Conservation (phyloP, 2,113 vertebrate genomes). For the Marmota flaviventris region DNA sequence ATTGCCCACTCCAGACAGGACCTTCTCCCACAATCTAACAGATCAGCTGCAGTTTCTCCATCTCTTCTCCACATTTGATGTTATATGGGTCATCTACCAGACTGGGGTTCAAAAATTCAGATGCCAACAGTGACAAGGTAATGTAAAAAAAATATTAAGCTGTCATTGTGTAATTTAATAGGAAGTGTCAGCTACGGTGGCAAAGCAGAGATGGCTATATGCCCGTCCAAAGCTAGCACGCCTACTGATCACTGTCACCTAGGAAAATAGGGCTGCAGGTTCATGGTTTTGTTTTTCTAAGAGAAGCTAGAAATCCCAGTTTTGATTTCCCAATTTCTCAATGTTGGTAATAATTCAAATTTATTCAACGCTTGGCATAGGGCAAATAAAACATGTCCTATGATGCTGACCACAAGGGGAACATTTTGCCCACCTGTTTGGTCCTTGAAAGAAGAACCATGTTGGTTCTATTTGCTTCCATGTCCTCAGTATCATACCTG, state of each 20-base stretch:
- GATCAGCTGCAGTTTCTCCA: background rate
- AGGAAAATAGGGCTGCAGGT: background rate
- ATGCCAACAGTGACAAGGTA: background rate
- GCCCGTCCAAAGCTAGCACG: background rate
- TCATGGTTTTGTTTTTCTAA: background rate
- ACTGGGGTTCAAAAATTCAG: conserved; percentile 13
- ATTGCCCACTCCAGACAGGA: background rate
- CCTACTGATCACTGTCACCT: background rate
- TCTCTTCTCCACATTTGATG: background rate
- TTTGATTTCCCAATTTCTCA: background rate
- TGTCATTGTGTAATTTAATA: background rate
- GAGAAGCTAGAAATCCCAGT: background rate
- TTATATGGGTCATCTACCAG: background rate
- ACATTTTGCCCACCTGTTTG: background rate
- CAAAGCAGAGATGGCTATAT: background rate
- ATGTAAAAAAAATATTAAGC: background rate
- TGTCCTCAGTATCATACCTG: background rate
- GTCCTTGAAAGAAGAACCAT: background rate
- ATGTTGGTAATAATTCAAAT: conserved; percentile 16
- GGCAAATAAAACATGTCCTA: background rate
- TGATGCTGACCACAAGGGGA: background rate
- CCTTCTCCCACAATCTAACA: background rate
- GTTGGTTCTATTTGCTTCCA: background rate
- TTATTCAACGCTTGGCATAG: conserved; percentile 20
- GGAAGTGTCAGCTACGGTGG: background rate